Conservation (phyloP, 2,797 vertebrate genomes). For the Rhyacichthys aspro region DNA sequence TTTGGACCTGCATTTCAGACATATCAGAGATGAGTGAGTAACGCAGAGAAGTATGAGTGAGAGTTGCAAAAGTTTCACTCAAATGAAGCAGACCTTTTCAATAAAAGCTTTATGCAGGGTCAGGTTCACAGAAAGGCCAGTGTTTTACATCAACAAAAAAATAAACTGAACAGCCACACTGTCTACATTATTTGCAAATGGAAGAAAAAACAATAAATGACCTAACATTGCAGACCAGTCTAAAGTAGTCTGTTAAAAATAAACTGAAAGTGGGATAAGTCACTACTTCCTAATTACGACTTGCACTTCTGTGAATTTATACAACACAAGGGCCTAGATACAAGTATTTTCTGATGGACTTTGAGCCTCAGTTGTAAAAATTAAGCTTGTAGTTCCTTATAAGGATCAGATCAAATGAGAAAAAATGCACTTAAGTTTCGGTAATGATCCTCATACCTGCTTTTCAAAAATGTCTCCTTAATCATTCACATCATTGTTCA, state of each 20-base stretch:
- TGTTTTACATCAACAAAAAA: too few relatives aligned
- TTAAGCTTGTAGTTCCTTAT: not conserved
- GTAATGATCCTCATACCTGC: too few relatives aligned
- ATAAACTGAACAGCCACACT: too few relatives aligned
- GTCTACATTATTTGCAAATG: too few relatives aligned
- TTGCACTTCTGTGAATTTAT: constrained; percentile 11
- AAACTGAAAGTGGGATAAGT: too few relatives aligned
- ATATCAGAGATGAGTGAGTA: constrained; percentile 31
- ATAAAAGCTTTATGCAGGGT: not conserved
- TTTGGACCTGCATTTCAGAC: constrained; percentile 43
- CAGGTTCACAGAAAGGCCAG: not conserved
- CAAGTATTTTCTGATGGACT: not conserved
- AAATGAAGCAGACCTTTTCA: not conserved
- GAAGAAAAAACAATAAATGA: too few relatives aligned
- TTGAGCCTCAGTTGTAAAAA: constrained; percentile 1
- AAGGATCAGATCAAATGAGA: too few relatives aligned
- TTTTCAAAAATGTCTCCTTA: not conserved
- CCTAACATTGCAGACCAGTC: too few relatives aligned
- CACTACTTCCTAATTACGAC: too few relatives aligned
- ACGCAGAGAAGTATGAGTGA: not conserved
- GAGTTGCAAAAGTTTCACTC: not conserved
- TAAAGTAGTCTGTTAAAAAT: too few relatives aligned
- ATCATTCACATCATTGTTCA: too few relatives aligned
- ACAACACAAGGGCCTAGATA: constrained; percentile 16
- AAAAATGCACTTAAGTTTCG: not conserved